Conservation (phyloP, 64 coral and sea anemone genomes). For the Stylophora pistillata region DNA sequence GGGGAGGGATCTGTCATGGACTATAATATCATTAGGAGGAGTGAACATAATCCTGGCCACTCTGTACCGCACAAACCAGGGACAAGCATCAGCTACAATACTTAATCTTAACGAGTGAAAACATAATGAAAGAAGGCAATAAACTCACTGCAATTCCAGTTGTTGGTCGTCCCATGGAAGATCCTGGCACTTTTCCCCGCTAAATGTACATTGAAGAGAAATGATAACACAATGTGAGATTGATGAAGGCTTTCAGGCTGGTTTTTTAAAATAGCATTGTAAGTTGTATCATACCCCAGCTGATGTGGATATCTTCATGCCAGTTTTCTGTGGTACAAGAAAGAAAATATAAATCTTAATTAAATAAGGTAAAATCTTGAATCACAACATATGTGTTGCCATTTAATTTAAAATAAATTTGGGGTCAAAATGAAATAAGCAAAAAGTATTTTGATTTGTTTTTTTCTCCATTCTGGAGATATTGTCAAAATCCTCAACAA, state of each 20-base stretch:
- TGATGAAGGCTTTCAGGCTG: no score
- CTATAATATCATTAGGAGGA: no score
- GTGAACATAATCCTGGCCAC: not conserved
- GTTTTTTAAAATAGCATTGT: not conserved
- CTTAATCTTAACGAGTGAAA: not conserved
- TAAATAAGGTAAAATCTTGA: not conserved
- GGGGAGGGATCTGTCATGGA: no score
- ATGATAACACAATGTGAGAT: not conserved
- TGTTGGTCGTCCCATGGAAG: constrained; percentile 96
- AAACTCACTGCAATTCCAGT: constrained; percentile 92
- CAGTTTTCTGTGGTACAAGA: constrained; percentile 79
- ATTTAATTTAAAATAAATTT: not conserved
- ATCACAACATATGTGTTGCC: not conserved
- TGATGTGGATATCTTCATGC: constrained; percentile 52
- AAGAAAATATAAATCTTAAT: not conserved
- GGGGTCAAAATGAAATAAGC: not conserved
- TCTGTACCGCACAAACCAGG: not conserved
- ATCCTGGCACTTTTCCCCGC: constrained; percentile 87
- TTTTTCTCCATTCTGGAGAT: no score
- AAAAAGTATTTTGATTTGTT: no score
- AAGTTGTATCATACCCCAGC: constrained; percentile 62
- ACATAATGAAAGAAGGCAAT: not conserved
- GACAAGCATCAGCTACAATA: not conserved
- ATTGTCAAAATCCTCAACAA: no score
- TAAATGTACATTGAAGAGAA: constrained; percentile 6